A percentile compares a stretch with the other conserved stretches of the same genome.
Evolutionary conservation across 1,140 invertebrate genomes (phyloP).

Genomic region (Drosophila pallidifrons): DNA sequence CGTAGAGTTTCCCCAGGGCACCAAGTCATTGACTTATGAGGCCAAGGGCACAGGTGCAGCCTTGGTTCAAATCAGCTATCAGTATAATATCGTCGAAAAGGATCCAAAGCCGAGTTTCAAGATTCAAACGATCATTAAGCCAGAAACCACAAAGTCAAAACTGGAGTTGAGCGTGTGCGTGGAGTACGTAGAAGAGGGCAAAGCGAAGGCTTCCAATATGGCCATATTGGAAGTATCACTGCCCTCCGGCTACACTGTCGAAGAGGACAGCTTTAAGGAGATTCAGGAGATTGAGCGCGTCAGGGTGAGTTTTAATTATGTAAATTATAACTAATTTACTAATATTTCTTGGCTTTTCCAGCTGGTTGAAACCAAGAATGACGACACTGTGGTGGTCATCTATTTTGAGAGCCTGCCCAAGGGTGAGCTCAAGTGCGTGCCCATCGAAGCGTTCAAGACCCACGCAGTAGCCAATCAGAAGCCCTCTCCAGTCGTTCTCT

Average conservation of each 20-base stretch:
- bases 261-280: slow-evolving; percentile 65
- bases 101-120: slow-evolving; percentile 93
- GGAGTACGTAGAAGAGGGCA: slow-evolving; percentile 71
- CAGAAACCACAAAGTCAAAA: slow-evolving; percentile 89
- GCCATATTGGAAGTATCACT: slow-evolving; percentile 94
- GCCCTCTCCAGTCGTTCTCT: slow-evolving; percentile 92
- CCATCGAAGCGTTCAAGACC: slow-evolving; percentile 92
- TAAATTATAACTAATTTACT: not conserved
- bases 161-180: slow-evolving; percentile 91
- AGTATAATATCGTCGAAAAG: slow-evolving; percentile 93
- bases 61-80: slow-evolving; percentile 91
- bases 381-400: slow-evolving; percentile 90
- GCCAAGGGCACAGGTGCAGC: slow-evolving; percentile 91
- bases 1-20: slow-evolving; percentile 75
- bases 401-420: slow-evolving; percentile 93
- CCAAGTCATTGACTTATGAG: slow-evolving; percentile 86
- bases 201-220: slow-evolving; percentile 90
- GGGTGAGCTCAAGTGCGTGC: slow-evolving; percentile 90
- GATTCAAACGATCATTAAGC: slow-evolving; percentile 90
- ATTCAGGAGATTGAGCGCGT: slow-evolving; percentile 68
- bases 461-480: slow-evolving; percentile 94
- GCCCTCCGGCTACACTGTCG: slow-evolving; percentile 91
- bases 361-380: slow-evolving; percentile 91
- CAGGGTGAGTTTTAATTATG: slow-evolving; percentile 52
- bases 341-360: slow-evolving; percentile 20